Conservation (phyloP, 2,888 invertebrate species). For the Choristoneura rosaceana region DNA sequence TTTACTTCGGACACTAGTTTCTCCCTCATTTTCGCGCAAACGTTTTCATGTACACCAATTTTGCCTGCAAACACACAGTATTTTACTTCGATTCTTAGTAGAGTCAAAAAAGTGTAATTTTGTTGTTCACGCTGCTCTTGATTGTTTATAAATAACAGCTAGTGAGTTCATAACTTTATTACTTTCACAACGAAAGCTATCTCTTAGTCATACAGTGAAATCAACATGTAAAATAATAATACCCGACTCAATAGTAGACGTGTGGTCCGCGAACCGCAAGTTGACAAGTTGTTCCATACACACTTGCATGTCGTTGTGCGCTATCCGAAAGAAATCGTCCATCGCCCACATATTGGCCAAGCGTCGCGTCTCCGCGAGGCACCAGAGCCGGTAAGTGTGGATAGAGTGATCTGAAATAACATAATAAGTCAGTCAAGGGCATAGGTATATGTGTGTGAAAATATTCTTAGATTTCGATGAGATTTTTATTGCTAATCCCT, state of each 20-base stretch:
- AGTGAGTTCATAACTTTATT: too few relatives aligned
- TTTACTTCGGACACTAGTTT: conserved; percentile 93
- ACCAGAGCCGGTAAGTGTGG: conserved; percentile 92
- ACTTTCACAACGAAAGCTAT: too few relatives aligned
- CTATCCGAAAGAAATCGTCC: conserved; percentile 89
- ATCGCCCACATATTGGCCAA: conserved; percentile 91
- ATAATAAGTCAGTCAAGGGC: too few relatives aligned
- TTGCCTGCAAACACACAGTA: conserved; percentile 68
- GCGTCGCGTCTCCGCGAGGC: conserved; percentile 89
- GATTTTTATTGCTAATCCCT: too few relatives aligned
- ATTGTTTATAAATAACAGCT: too few relatives aligned
- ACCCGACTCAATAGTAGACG: conserved; percentile 82
- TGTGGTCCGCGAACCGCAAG: conserved; percentile 87
- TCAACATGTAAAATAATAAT: conserved; percentile 1
- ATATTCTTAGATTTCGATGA: too few relatives aligned
- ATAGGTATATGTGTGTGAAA: too few relatives aligned
- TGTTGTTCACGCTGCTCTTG: too few relatives aligned
- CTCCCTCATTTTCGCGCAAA: conserved; percentile 92
- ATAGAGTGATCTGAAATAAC: conserved; percentile 88
- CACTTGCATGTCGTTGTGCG: conserved; percentile 87
- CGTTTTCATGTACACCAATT: conserved; percentile 91
- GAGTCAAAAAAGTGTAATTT: too few relatives aligned
- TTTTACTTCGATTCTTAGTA: too few relatives aligned
- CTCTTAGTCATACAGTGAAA: background rate
- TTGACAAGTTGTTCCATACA: conserved; percentile 86